These are phyloP conservation scores for Chelonus insularis DNA, from an alignment of 1,140 invertebrate genomes.

Conservation along the genomic window DNA sequence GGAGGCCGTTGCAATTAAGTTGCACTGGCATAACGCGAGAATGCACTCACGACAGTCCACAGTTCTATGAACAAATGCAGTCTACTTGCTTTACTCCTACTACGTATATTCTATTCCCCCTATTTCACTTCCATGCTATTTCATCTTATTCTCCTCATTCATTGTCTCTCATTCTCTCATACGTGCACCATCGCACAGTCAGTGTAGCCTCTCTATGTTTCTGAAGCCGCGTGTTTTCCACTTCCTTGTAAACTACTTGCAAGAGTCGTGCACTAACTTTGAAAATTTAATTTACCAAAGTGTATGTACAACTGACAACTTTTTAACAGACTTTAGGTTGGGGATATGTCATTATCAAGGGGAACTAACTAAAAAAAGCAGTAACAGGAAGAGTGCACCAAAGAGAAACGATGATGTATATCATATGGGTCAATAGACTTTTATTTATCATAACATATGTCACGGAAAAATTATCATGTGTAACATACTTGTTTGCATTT, in stretches of 20 bases:
- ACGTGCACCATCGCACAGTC: no score
- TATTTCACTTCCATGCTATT: not conserved
- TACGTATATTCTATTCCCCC: not conserved
- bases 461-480: not conserved
- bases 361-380: not conserved
- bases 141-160: not conserved
- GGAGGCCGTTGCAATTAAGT: constrained; percentile 40
- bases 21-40: constrained; percentile 38
- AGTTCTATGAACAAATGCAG: constrained; percentile 9
- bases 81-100: not conserved
- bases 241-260: not conserved
- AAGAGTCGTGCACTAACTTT: constrained; percentile 5
- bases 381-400: not conserved
- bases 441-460: no score
- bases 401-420: not conserved
- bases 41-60: constrained; percentile 25
- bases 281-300: constrained; percentile 8
- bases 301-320: not conserved
- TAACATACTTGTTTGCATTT: constrained; percentile 14
- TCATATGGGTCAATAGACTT: not conserved
- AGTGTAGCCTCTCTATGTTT: no score
- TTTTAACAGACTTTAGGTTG: not conserved
- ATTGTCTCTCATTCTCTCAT: no score
- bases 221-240: not conserved
- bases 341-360: not conserved